Evolutionary conservation across 1,140 invertebrate species (phyloP).

Genomic region (Drosophila persimilis): DNA sequence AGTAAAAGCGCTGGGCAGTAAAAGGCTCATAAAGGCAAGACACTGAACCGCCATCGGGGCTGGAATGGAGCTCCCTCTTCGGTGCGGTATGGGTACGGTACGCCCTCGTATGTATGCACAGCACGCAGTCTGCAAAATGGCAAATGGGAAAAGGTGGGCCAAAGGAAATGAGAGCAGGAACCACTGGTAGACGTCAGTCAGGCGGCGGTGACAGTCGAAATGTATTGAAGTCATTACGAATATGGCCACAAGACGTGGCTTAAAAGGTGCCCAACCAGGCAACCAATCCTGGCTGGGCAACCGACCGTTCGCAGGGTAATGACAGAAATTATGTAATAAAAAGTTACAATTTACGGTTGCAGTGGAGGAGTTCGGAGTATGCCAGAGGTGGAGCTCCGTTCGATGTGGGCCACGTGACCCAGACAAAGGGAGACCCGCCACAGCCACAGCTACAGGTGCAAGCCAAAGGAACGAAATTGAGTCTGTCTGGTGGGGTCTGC

Average conservation of each 20-base stretch:
- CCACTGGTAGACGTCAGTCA: constrained; percentile 47
- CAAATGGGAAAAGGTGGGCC: constrained; percentile 26
- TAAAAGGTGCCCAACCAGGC: constrained; percentile 40
- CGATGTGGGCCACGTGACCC: constrained; percentile 59
- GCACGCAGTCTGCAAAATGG: constrained; percentile 51
- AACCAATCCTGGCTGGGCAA: constrained; percentile 17
- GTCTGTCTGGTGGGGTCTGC: constrained; percentile 14
- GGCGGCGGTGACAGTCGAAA: constrained; percentile 69
- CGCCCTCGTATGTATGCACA: constrained; percentile 63
- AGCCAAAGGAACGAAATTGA: constrained; percentile 21
- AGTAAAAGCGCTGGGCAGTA: constrained; percentile 65
- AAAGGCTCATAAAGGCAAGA: constrained; percentile 67
- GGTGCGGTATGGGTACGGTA: neutral
- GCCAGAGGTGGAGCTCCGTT: constrained; percentile 8
- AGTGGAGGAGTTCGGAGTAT: constrained; percentile 12
- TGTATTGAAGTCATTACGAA: constrained; percentile 80
- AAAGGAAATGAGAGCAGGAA: constrained; percentile 38
- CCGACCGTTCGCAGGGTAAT: constrained; percentile 66
- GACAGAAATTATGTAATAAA: constrained; percentile 83
- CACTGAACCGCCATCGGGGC: constrained; percentile 13
- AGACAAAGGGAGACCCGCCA: constrained; percentile 24
- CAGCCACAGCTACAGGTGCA: constrained; percentile 59
- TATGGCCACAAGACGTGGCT: constrained; percentile 73
- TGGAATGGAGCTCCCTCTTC: neutral
- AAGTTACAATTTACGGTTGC: constrained; percentile 82